Base-by-base conservation (phyloP, 1,140 invertebrate genomes). In the Bilobella aurantiaca region DNA sequence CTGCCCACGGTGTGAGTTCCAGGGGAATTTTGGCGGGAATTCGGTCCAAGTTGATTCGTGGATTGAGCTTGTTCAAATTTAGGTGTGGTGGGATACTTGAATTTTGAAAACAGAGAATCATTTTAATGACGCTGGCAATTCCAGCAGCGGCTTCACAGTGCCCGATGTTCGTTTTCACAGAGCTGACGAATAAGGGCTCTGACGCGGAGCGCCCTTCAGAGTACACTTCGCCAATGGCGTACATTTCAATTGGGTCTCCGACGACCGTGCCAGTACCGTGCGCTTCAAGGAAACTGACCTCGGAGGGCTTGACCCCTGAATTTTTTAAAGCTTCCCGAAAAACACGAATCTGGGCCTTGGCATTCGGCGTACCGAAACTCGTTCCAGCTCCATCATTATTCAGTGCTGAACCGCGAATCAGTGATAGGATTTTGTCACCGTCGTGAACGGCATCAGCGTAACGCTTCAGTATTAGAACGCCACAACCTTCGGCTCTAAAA, bases 241-340 rank as follows among this genome's bases (percentile, higher is more conserved):
- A 74, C 18, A 63, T 57, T 47, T 67, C 66, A 18, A 66, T 62
- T 28, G 61, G 59, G 25, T 66, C 66, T 12, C 66, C 66, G 1
- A 66, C 79, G 73, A 81, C 80, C 0, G 83, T 84, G n/a, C 83
- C 83, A 30, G 83, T 84, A 16, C 83, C 82, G 74, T 84, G 83
- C 53, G 81, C 79, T 70, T 84, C 83, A 32, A 85, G 78, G 72
- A 82, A 84, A 5, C 73, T 72, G 28, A 83, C 79, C n/a, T 73
- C 64, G 47, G 71, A 69, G 5, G 82, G 81, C 69, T 79, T 75
- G 46, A 84, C 64, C 47, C 76, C 75, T 28, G 79, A 76, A 64
- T 83, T 81, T 27, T 70, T 73, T 63, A 83, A 82, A 3, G 82
- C 77, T 65, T 80, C 79, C 58, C 76, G 69, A 18, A 84, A 70